These are phyloP conservation scores for Ellobium chinense DNA, from an alignment of 2,888 invertebrate species.

Conservation along the genomic window DNA sequence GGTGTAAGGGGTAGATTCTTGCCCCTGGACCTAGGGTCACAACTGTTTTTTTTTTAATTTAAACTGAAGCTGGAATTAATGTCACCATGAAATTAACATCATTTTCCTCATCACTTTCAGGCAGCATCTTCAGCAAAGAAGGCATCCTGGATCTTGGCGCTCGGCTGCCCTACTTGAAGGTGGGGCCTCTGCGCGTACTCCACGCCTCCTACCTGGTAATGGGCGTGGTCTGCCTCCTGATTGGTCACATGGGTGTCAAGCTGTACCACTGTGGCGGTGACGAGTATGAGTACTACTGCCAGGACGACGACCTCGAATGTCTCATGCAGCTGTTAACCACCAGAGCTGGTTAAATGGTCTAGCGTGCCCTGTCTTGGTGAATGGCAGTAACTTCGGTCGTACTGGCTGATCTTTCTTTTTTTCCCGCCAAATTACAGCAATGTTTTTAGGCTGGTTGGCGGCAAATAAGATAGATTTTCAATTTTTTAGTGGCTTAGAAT, in stretches of 20 bases:
- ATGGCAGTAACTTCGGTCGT: too few relatives aligned
- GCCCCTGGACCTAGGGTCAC: too few relatives aligned
- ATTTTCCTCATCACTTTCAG: slow-evolving; percentile 2
- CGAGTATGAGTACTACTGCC: slow-evolving; percentile 38
- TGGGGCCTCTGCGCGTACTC: slow-evolving; percentile 21
- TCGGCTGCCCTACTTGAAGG: slow-evolving; percentile 17
- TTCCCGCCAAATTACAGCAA: too few relatives aligned
- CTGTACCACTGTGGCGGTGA: slow-evolving; percentile 37
- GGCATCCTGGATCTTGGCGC: neutral
- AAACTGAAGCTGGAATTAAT: too few relatives aligned
- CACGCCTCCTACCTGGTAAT: slow-evolving; percentile 13
- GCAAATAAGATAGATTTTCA: too few relatives aligned
- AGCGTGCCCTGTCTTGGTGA: too few relatives aligned
- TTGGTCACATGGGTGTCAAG: slow-evolving; percentile 16
- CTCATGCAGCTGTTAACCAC: neutral
- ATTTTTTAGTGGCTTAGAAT: too few relatives aligned
- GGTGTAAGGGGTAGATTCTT: too few relatives aligned
- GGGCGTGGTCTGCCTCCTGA: neutral
- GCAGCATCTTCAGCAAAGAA: slow-evolving; percentile 1
- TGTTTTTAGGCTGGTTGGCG: too few relatives aligned
- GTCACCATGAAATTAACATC: neutral
- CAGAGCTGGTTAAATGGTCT: too few relatives aligned
- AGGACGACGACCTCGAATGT: slow-evolving; percentile 28
- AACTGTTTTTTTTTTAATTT: too few relatives aligned
- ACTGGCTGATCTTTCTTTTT: too few relatives aligned